Percentiles rank a stretch among this genome's conserved stretches.
Conservation (phyloP, 2,797 vertebrate genomes). For the Gallinago nigripennis region DNA sequence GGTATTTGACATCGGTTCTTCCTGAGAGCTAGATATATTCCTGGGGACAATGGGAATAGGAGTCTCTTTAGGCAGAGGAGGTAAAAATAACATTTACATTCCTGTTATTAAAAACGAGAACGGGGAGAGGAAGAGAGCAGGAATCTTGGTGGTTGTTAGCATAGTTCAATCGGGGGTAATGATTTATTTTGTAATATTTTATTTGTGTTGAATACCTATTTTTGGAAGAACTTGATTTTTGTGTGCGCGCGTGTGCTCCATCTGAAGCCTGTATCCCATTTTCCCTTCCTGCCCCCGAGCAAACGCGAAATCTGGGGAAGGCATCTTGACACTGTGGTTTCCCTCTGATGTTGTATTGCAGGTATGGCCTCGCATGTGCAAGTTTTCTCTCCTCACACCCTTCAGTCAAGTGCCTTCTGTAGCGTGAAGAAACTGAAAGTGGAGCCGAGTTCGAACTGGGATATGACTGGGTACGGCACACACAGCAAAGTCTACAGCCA, state of each 20-base stretch:
- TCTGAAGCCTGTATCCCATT: neutral
- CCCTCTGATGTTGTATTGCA: slow-evolving; percentile 63
- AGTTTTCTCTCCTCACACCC: slow-evolving; percentile 96
- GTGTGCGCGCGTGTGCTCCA: neutral
- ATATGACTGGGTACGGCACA: slow-evolving; percentile 99
- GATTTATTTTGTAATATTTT: neutral
- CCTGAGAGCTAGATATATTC: neutral
- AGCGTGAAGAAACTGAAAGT: slow-evolving; percentile 99
- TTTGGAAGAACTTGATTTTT: neutral
- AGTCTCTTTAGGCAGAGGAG: slow-evolving; percentile 11
- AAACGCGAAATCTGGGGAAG: neutral
- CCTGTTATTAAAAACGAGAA: slow-evolving; percentile 25
- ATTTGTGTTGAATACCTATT: neutral
- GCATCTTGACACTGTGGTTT: slow-evolving; percentile 29
- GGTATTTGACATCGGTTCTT: slow-evolving; percentile 15
- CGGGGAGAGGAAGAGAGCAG: neutral
- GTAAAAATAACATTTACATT: slow-evolving; percentile 53
- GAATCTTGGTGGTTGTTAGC: neutral
- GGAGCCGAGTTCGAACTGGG: slow-evolving; percentile 96
- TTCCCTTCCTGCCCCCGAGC: neutral
- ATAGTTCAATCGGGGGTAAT: neutral
- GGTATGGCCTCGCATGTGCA: slow-evolving; percentile 99
- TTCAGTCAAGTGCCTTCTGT: slow-evolving; percentile 99
- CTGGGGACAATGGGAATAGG: slow-evolving; percentile 25
- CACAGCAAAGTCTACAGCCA: slow-evolving; percentile 95